phyloP scores from a whole-genome alignment of 2,888 invertebrate genomes.

The Smittia sp. region DNA sequence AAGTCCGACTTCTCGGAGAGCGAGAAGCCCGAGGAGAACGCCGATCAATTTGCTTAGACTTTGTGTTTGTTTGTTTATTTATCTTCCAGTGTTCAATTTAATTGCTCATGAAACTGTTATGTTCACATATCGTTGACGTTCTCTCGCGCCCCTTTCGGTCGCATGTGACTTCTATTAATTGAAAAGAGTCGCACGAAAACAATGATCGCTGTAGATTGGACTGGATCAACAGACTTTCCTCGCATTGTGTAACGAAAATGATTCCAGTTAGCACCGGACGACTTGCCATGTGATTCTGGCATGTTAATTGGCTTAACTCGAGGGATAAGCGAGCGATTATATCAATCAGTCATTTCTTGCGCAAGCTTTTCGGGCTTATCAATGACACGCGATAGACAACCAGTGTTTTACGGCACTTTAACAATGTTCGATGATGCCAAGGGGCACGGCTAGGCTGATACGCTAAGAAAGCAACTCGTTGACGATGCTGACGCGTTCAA shows the following conservation, averaged over 20 bases:
- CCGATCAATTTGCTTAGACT: background rate
- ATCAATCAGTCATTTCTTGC: no score
- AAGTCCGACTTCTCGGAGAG: background rate
- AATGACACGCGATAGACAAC: no score
- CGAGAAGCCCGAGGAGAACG: background rate
- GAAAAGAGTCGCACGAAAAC: slow-evolving; percentile 3
- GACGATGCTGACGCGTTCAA: no score
- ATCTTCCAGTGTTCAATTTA: background rate
- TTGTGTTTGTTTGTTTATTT: background rate
- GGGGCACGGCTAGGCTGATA: no score
- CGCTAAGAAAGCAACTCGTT: no score
- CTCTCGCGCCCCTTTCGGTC: background rate
- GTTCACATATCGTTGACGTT: background rate
- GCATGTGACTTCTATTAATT: background rate
- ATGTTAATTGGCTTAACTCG: no score
- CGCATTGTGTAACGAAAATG: background rate
- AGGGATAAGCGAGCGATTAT: no score
- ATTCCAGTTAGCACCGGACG: no score
- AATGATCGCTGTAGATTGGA: background rate
- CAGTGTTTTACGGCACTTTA: no score
- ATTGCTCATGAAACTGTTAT: slow-evolving; percentile 2
- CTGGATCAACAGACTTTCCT: background rate
- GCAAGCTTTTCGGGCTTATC: no score
- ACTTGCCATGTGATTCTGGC: no score
- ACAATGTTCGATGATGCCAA: no score